phyloP scores from a whole-genome alignment of 1,140 invertebrate species.

The Lordiphosa collinella region DNA sequence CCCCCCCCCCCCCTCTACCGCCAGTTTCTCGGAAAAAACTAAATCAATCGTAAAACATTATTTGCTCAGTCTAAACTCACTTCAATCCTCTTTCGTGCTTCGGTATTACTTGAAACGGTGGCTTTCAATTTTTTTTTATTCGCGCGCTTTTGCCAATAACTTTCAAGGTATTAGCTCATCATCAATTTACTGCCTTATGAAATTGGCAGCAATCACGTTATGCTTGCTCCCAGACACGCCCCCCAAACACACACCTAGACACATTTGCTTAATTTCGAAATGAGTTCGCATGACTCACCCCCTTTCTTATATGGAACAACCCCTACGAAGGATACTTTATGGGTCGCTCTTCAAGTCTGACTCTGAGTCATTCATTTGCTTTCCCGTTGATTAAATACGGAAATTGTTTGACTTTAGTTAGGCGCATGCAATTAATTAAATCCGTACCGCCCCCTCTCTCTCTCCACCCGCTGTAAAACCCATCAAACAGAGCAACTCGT shows the following conservation, averaged over 20 bases:
- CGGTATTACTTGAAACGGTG: not conserved
- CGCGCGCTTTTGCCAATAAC: slow-evolving; percentile 33
- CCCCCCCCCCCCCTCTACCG: too few relatives aligned
- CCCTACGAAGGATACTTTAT: slow-evolving; percentile 39
- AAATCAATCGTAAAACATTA: too few relatives aligned
- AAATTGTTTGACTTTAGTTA: slow-evolving; percentile 68
- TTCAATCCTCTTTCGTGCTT: not conserved
- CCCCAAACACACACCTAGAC: slow-evolving; percentile 14
- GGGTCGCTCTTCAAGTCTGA: slow-evolving; percentile 16
- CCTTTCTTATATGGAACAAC: slow-evolving; percentile 1
- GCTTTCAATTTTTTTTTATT: slow-evolving; percentile 9
- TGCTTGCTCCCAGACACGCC: slow-evolving; percentile 47
- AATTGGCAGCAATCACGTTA: slow-evolving; percentile 69
- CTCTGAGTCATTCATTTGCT: slow-evolving; percentile 59
- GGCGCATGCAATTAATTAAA: slow-evolving; percentile 69
- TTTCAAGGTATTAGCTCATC: slow-evolving; percentile 60
- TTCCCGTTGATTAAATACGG: slow-evolving; percentile 69
- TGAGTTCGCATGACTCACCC: slow-evolving; percentile 54
- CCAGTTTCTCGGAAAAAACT: too few relatives aligned
- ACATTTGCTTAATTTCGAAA: slow-evolving; percentile 59
- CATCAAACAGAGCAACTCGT: slow-evolving; percentile 28
- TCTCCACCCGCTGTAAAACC: slow-evolving; percentile 1
- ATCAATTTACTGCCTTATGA: slow-evolving; percentile 55
- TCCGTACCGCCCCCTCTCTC: slow-evolving; percentile 31
- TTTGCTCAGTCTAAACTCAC: not conserved